Base-by-base conservation (phyloP, 1,140 invertebrate species). In the Drosophila sucinea region DNA sequence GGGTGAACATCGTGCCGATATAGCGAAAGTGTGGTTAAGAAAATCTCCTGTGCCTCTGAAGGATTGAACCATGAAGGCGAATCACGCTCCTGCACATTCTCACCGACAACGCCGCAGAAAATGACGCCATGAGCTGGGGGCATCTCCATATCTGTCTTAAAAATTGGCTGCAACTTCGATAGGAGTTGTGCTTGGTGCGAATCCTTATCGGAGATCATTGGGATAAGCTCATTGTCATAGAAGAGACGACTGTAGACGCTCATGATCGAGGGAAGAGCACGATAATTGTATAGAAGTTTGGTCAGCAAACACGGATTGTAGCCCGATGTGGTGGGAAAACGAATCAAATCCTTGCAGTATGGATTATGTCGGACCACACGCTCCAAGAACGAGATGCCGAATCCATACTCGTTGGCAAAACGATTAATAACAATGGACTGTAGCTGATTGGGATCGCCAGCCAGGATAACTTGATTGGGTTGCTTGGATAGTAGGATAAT, bases 1-100 rank as follows among this genome's bases (percentile, higher is more conserved):
- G 94, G 91, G 3, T 75, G 87, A 7, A 98, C 72, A 32, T 95
- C 94, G 55, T 93, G 92, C 56, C 95, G 94, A 87, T 95, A 96
- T 1, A 97, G 84, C 57, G 93, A 93, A 41, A 94, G 92, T 5
- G 94, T 91, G 73, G 94, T 93, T 30, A 94, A 82, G 11, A 93
- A 90, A 5, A 94, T 70, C 72, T 94, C 95, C 2, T 95, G 93
- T 0, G 96, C 96, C 93, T 99, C 98, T 60, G 95, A 93, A 0
- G 95, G 95, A 94, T 99, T 99, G 77, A 95, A 98, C 96, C 97
- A 99, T 0, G 96, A 97, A 1, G 98, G 97, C 71, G 95, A 97
- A 78, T 97, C 96, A 4, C 85, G 68, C 55, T 95, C 95, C 90
- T 96, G 95, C 67, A 93, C 81, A 91, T 98, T 97, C 56, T 94